Conservation (phyloP, 2,888 invertebrate genomes). For the Drosophila buzzatii region DNA sequence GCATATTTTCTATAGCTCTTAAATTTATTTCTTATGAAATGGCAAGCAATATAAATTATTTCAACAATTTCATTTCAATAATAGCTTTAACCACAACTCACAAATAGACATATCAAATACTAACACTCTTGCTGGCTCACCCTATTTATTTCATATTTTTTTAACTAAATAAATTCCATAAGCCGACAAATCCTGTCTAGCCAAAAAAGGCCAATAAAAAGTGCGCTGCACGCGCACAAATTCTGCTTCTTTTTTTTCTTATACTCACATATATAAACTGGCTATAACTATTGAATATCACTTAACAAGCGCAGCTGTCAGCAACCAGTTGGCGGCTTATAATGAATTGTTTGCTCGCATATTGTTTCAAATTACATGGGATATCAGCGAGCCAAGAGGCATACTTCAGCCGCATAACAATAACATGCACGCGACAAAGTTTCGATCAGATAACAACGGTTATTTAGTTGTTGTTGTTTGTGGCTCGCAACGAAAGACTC, state of each 20-base stretch:
- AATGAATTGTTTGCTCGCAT: slow-evolving; percentile 72
- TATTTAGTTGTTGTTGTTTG: slow-evolving; percentile 2
- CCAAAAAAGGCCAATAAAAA: slow-evolving; percentile 31
- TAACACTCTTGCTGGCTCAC: neutral
- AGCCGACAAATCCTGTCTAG: slow-evolving; percentile 50
- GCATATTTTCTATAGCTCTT: too few species aligned
- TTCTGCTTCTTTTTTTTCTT: neutral
- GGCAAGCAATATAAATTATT: neutral
- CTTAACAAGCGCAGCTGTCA: slow-evolving; percentile 79
- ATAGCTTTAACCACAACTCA: neutral
- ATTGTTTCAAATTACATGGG: slow-evolving; percentile 78
- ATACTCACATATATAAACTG: slow-evolving; percentile 18
- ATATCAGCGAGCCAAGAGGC: slow-evolving; percentile 37
- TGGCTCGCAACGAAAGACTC: slow-evolving; percentile 46
- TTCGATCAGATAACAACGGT: slow-evolving; percentile 50
- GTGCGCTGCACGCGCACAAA: slow-evolving; percentile 5
- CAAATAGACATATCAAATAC: neutral
- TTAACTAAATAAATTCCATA: slow-evolving; percentile 47
- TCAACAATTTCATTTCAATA: too few species aligned
- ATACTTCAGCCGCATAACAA: slow-evolving; percentile 18
- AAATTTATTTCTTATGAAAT: neutral
- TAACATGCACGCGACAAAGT: slow-evolving; percentile 66
- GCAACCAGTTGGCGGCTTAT: slow-evolving; percentile 69
- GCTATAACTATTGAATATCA: slow-evolving; percentile 75
- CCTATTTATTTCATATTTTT: slow-evolving; percentile 9